Base-by-base conservation (phyloP, 1,140 invertebrate genomes). In the Caenorhabditis tropicalis region DNA sequence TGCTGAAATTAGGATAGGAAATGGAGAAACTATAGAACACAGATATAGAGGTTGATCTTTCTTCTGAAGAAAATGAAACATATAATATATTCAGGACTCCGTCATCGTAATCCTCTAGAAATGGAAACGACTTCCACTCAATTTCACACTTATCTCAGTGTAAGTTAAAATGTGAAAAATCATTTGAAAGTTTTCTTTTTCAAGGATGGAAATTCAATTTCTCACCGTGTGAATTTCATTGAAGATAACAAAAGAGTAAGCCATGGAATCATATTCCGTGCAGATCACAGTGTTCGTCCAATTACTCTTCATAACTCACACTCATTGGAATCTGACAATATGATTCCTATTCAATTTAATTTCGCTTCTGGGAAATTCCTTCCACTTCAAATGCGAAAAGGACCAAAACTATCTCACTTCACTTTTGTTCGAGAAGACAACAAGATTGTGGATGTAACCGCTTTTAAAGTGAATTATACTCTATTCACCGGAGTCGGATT, bases 1-100 rank as follows among this genome's bases (percentile, higher is more conserved):
- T 39, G 51, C 56, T 3, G 83, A 84, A 39, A 24, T 84, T 9
- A 51, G 24, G 46, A 80, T 84, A 80, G 83, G 65, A 10, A 74
- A 24, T 24, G 65, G 29, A 24, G 65, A 74, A 43, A 29, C n/a
- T 7, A 29, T 74, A 0, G 65, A 74, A 24, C 65, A 74, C 43
- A 39, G 65, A 46, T 74, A 74, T 31, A 74, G 65, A 74, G 65
- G 65, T 74, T 9, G 19, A 51, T 51, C 4, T 4, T 4, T 51
- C 5, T 51, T 51, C 16, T 51, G 21, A 21, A n/a, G 16, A 7
- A 27, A 24, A 27, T n/a, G 21, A 27, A 58, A 58, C 24, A 58
- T n/a, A 33, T 56, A 19, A 36, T 1, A 19, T 36, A 16, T 65
- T 36, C 2, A 65, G 58, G 58, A n/a, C 31, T 65, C 7, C 65